Evolutionary conservation across 1,140 invertebrate genomes (phyloP), one percentile per base, ranked within the genome.

Genomic region (Conopomorpha cramerella): DNA sequence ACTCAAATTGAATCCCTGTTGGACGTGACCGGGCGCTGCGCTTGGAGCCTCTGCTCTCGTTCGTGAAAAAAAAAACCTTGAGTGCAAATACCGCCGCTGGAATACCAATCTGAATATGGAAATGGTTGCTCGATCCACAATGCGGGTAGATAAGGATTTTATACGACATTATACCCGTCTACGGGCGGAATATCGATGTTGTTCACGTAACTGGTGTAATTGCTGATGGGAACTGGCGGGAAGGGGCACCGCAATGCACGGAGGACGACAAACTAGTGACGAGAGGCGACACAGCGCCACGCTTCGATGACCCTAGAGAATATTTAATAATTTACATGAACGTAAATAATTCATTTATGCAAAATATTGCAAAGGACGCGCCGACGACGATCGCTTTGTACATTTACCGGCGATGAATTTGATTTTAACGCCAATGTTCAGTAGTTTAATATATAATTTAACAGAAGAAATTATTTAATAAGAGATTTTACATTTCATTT

Each of bases 71-170:
- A 62, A 54, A 64, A 49, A 41, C 29, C 40, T 32, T 11, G 11
- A 29, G 28, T 29, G 41, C 50, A 49, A 45, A 32, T 39, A 41
- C 48, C 43, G 36, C 34, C 44, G 43, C 46, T 45, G 39, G 49
- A 59, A 60, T 45, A 50, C 48, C 65, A 67, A 70, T 73, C 58
- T 62, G 49, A 57, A 64, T 63, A 68, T 68, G 67, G 56, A 56
- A 73, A 73, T 70, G 54, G 52, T 38, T 41, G 43, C 36, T 55
- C 54, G 53, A 59, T 58, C 65, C 63, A 54, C 55, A 67, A 55
- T 65, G 58, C 61, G 55, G 61, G 49, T 39, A 58, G 67, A 72
- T 72, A 67, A 68, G 63, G 50, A 55, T 59, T 68, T 68, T 70
- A 63, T 67, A 50, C 55, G 45, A 51, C 48, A 57, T 49, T 55